phyloP scores from a whole-genome alignment of 2,113 vertebrate species.

The Platycercus adscitus region DNA sequence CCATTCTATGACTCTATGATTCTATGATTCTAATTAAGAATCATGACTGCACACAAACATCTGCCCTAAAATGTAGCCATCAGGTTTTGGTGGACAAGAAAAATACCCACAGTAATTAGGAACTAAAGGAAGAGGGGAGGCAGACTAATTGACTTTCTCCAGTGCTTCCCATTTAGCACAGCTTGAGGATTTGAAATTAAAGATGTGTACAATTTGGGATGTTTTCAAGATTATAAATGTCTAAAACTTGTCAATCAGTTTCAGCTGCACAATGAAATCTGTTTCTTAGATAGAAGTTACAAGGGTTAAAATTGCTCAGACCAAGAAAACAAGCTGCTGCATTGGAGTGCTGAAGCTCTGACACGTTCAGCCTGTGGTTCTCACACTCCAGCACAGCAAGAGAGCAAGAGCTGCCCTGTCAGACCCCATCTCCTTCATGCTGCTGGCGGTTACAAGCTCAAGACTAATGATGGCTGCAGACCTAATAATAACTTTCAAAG shows the following conservation, averaged over 20 bases:
- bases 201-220: neutral
- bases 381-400: neutral
- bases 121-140: neutral
- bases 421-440: rapidly evolving
- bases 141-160: neutral
- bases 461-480: neutral
- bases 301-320: neutral
- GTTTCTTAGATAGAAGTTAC: neutral
- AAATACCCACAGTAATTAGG: neutral
- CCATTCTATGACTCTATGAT: neutral
- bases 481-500: neutral
- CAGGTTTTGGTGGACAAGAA: neutral
- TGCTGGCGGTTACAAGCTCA: neutral
- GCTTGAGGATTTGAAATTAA: neutral
- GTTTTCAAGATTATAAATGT: neutral
- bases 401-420: neutral
- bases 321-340: neutral
- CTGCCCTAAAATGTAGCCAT: conserved; percentile 7
- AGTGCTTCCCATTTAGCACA: neutral
- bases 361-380: neutral
- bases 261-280: neutral
- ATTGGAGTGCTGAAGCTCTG: rapidly evolving
- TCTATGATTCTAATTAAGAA: neutral
- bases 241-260: neutral
- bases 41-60: neutral